phyloP scores from a whole-genome alignment of 2,888 invertebrate genomes.

The Craniophora ligustri region DNA sequence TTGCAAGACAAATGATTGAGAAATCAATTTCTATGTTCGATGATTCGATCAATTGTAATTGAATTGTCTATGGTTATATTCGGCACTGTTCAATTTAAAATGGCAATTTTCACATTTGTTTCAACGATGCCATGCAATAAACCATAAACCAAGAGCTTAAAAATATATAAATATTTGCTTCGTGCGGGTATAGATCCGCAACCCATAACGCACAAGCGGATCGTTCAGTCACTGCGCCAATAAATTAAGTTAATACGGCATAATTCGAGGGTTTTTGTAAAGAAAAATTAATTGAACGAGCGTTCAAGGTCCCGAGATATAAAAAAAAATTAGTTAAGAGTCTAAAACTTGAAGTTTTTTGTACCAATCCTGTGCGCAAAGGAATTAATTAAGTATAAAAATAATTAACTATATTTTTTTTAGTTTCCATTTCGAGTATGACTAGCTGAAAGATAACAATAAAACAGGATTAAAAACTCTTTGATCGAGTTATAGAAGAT shows the following conservation, averaged over 20 bases:
- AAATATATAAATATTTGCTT: no score
- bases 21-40: constrained; percentile 13
- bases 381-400: constrained; percentile 14
- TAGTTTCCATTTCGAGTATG: not conserved
- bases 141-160: no score
- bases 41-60: constrained; percentile 23
- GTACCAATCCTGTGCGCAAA: not conserved
- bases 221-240: no score
- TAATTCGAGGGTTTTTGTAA: no score
- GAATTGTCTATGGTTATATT: constrained; percentile 18
- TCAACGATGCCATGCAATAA: no score
- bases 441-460: constrained; percentile 9
- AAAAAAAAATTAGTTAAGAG: no score
- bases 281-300: no score
- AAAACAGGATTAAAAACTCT: constrained; percentile 1
- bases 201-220: no score
- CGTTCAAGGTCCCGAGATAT: no score
- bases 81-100: constrained; percentile 34
- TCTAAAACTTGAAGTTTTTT: no score
- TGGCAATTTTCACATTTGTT: not conserved
- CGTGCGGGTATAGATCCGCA: no score
- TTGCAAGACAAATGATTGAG: constrained; percentile 6
- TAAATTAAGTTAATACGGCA: no score
- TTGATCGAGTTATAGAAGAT: not conserved
- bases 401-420: constrained; percentile 7